Base-by-base conservation (phyloP, 2,888 invertebrate genomes). In the Acleris laterana region DNA sequence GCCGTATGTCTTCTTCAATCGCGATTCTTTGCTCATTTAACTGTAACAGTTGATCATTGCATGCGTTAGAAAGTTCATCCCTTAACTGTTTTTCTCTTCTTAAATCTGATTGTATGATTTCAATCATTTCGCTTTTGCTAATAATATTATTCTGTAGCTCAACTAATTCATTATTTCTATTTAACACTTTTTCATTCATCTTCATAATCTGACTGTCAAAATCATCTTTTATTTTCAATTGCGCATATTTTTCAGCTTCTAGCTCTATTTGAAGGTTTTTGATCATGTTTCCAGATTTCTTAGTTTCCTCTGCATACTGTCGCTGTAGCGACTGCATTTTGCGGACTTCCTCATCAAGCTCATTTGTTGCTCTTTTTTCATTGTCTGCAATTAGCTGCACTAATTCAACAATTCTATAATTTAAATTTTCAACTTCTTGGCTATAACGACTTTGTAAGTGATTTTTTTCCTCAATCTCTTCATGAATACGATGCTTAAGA, bases 131-230 rank as follows among this genome's bases (percentile, higher is more conserved):
- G 59, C 87, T 85, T 48, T 87, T 88, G 69, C 81, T 77, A 44
- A 83, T 81, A 69, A 88, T 75, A 69, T 80, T 88, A 71, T 90
- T 87, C 76, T 90, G 90, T 63, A 89, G 69, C 71, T 90, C 89
- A 44, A 90, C 87, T 7, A 90, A 72, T 76, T 90, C 90, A 77
- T 90, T 89, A 70, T 89, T 90, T 69, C 89, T 83, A 65, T 90
- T 90, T 16, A 87, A 72, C 5, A 90, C 80, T 72, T 90, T 90
- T 74, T 89, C 90, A 70, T 90, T 90, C 5, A 90, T 71, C 61
- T 85, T 87, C 88, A 90, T 89, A 46, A 88, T 73, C 60, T 84
- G 81, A 70, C 77, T 85, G 53, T 90, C 89, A 70, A 84, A 89
- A 38, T 85, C 78, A 5, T 89, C 89, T 69, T 79, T 86, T 74